Evolutionary conservation across 2,797 vertebrate species (phyloP).

Genomic region (Lophura swinhoii): DNA sequence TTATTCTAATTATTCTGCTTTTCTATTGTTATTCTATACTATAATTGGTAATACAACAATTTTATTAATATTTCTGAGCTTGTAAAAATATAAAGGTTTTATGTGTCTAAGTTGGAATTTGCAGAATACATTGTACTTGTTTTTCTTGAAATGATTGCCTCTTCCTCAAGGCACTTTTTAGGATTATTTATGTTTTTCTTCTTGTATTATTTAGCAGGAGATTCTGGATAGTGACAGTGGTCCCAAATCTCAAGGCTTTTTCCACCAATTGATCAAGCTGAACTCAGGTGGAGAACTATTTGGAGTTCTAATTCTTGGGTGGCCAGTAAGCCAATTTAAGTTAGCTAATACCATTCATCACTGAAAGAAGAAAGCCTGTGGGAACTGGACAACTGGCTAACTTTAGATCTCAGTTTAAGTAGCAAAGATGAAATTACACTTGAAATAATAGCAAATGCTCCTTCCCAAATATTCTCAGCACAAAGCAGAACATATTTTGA

Average conservation of each 20-base stretch:
- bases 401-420: constrained; percentile 3
- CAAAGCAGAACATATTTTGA: constrained; percentile 41
- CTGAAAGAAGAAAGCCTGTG: background rate
- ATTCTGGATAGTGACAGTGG: background rate
- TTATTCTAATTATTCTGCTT: background rate
- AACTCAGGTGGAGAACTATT: background rate
- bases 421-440: background rate
- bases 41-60: background rate
- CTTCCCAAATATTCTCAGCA: background rate
- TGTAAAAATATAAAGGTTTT: background rate
- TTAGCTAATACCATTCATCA: background rate
- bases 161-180: background rate
- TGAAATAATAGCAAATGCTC: background rate
- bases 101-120: background rate
- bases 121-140: background rate
- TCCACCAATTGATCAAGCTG: background rate
- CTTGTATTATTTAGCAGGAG: background rate
- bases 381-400: background rate
- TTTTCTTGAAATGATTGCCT: background rate
- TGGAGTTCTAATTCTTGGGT: background rate
- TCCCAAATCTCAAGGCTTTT: constrained; percentile 17
- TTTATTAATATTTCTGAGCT: background rate
- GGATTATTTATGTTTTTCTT: background rate
- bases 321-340: background rate
- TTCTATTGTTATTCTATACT: too few species aligned